Evolutionary conservation across 2,797 vertebrate species (phyloP).

Genomic region (Gephyroberyx darwinii): DNA sequence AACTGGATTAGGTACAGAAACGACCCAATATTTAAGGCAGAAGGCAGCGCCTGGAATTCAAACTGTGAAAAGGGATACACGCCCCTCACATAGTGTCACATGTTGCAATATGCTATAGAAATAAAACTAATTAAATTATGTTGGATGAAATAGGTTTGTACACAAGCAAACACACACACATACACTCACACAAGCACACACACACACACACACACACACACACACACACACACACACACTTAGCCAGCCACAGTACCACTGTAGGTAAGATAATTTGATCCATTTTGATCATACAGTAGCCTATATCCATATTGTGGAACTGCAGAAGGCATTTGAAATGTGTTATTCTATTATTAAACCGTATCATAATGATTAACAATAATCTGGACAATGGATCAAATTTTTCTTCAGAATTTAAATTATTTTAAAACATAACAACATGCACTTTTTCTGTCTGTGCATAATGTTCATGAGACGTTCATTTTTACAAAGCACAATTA

Average conservation of each 20-base stretch:
- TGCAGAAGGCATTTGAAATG: slow-evolving; percentile 4
- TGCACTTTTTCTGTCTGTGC: neutral
- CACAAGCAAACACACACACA: slow-evolving; percentile 12
- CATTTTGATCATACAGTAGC: neutral
- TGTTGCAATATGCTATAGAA: neutral
- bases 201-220: slow-evolving; percentile 10
- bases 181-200: neutral
- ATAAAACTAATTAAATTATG: neutral
- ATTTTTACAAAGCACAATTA: slow-evolving; percentile 11
- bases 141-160: neutral
- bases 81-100: neutral
- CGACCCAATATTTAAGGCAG: neutral
- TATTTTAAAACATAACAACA: neutral
- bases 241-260: slow-evolving; percentile 40
- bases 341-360: neutral
- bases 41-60: neutral
- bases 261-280: neutral
- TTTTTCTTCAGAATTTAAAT: too few relatives aligned
- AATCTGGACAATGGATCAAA: too few relatives aligned
- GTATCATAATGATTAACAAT: slow-evolving; percentile 13
- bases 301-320: slow-evolving; percentile 5
- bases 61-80: neutral
- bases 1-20: neutral
- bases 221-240: slow-evolving; percentile 39
- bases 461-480: neutral